These are phyloP conservation scores for Ophion slaviceki DNA, from an alignment of 2,888 invertebrate genomes.

Conservation along the genomic window DNA sequence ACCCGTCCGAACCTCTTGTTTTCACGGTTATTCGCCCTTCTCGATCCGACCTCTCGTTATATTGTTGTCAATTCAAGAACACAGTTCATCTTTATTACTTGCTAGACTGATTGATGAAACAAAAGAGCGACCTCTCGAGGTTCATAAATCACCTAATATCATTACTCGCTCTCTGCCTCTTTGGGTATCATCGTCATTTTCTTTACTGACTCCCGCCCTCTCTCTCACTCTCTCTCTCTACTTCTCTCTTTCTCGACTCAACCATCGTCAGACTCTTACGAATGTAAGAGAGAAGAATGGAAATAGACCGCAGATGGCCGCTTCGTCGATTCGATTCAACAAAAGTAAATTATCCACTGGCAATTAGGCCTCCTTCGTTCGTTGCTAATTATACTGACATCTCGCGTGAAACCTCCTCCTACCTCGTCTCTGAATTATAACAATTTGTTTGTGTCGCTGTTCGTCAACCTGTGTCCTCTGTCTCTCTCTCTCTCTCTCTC, in stretches of 20 bases:
- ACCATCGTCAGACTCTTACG: background rate
- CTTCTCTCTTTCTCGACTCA: background rate
- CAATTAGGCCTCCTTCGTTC: constrained; percentile 51
- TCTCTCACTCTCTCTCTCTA: background rate
- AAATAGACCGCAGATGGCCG: background rate
- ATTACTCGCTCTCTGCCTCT: background rate
- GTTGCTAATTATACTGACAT: constrained; percentile 46
- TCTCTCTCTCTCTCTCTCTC: background rate
- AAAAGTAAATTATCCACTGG: constrained; percentile 57
- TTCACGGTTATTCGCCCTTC: background rate
- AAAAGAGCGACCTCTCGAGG: background rate
- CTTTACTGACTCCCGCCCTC: background rate
- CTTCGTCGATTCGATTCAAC: constrained; percentile 49
- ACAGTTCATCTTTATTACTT: background rate
- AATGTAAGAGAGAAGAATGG: background rate
- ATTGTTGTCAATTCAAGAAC: background rate
- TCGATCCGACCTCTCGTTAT: background rate
- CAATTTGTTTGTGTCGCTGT: constrained; percentile 11
- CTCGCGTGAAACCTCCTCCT: background rate
- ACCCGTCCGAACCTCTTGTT: too few relatives aligned
- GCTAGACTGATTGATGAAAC: background rate
- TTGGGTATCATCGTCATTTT: background rate
- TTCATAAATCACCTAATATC: background rate
- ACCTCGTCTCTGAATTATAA: constrained; percentile 7
- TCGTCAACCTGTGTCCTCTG: background rate